Conservation (phyloP, 1,140 invertebrate genomes). For the Lucilia cuprina region DNA sequence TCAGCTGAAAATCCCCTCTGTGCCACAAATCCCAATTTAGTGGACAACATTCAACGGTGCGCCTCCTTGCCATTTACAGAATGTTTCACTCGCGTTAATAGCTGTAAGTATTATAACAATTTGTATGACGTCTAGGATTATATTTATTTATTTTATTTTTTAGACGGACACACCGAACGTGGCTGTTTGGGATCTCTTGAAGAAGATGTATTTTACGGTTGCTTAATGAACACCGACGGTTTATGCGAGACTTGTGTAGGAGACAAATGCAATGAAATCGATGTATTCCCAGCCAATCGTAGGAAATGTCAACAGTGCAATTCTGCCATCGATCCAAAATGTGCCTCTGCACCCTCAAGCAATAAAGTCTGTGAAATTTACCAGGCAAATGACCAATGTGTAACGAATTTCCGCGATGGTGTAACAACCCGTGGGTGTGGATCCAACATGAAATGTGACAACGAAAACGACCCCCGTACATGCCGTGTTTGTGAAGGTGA, state of each 20-base stretch:
- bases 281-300: constrained; percentile 46
- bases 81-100: constrained; percentile 42
- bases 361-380: constrained; percentile 50
- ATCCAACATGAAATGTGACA: constrained; percentile 46
- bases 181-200: constrained; percentile 47
- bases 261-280: constrained; percentile 49
- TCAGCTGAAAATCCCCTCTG: constrained; percentile 47
- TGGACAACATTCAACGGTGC: constrained; percentile 43
- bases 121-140: neutral
- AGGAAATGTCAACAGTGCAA: constrained; percentile 50
- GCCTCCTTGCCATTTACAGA: constrained; percentile 48
- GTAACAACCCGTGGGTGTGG: constrained; percentile 51
- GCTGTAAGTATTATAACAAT: constrained; percentile 8
- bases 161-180: constrained; percentile 44
- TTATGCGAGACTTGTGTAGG: constrained; percentile 48
- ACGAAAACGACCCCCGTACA: constrained; percentile 44
- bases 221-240: constrained; percentile 42
- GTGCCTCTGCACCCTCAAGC: constrained; percentile 43
- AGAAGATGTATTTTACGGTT: constrained; percentile 45
- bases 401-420: constrained; percentile 46
- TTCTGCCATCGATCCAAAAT: constrained; percentile 40
- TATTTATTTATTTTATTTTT: neutral
- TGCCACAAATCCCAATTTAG: constrained; percentile 53
- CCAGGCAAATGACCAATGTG: constrained; percentile 45
- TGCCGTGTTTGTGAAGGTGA: constrained; percentile 47